Evolutionary conservation across 2,888 invertebrate species (phyloP).

Genomic region (Nezara viridula): DNA sequence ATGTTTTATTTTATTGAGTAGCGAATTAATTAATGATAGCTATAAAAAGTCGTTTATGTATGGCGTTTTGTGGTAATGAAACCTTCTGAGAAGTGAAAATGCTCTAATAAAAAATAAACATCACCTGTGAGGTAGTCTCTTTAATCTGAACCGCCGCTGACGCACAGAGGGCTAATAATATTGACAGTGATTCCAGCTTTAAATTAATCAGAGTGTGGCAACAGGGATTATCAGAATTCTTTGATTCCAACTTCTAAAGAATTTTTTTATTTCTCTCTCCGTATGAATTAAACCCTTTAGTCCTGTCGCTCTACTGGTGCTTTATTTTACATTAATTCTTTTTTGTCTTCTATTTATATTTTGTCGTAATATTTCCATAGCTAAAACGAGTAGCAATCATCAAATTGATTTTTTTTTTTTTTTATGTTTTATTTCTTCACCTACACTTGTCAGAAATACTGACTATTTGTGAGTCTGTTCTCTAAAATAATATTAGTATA

Average conservation of each 20-base stretch:
- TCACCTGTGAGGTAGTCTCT: not conserved
- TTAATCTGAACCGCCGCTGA: not conserved
- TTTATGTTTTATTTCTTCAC: too few species aligned
- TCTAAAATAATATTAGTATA: too few species aligned
- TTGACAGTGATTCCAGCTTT: not conserved
- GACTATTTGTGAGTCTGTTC: too few species aligned
- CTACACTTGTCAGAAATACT: too few species aligned
- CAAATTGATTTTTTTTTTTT: too few species aligned
- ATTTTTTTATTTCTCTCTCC: not conserved
- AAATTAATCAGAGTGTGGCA: constrained; percentile 1
- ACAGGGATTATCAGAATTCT: not conserved
- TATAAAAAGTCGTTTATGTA: not conserved
- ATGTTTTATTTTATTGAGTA: too few species aligned
- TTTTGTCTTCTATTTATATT: not conserved
- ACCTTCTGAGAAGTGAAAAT: not conserved
- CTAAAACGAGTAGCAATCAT: too few species aligned
- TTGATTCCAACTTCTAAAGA: not conserved
- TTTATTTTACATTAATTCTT: not conserved
- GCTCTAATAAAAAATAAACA: not conserved
- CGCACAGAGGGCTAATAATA: not conserved
- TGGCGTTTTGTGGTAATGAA: not conserved
- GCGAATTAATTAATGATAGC: too few species aligned
- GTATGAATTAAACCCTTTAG: not conserved
- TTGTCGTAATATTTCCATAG: not conserved
- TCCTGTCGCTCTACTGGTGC: not conserved